Conservation (phyloP, 1,140 invertebrate species). For the Lithobius niger region DNA sequence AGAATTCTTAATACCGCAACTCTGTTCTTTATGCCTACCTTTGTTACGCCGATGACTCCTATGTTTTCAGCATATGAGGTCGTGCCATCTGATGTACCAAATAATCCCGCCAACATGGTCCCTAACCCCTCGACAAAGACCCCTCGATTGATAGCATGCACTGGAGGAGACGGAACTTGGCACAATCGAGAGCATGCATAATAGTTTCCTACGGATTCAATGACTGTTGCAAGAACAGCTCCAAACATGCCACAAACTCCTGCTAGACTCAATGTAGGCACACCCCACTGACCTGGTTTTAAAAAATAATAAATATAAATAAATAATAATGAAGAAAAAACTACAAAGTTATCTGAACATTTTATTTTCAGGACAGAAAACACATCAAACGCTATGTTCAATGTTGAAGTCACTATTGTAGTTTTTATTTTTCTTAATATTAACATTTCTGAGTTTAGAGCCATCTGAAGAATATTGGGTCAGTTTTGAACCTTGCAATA, state of each 20-base stretch:
- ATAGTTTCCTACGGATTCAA: slow-evolving; percentile 79
- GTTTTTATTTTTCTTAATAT: too few relatives aligned
- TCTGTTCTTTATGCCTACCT: too few relatives aligned
- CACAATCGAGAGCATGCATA: slow-evolving; percentile 70
- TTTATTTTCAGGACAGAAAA: too few relatives aligned
- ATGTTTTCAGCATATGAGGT: slow-evolving; percentile 29
- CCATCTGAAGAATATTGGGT: too few relatives aligned
- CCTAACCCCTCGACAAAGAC: slow-evolving; percentile 27
- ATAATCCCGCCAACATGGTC: slow-evolving; percentile 21
- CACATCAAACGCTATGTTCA: neutral
- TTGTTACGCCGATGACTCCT: slow-evolving; percentile 30
- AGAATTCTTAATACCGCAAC: too few relatives aligned
- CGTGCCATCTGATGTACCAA: slow-evolving; percentile 29
- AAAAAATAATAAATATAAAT: slow-evolving; percentile 8
- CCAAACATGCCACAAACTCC: neutral
- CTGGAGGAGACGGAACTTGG: slow-evolving; percentile 23
- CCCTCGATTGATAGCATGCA: slow-evolving; percentile 26
- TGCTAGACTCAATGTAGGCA: neutral
- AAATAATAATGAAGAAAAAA: neutral
- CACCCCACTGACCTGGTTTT: neutral
- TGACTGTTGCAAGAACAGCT: slow-evolving; percentile 18
- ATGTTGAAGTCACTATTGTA: neutral
- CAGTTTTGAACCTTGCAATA: too few relatives aligned
- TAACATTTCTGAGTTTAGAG: too few relatives aligned
- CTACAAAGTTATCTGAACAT: neutral